These are phyloP conservation scores for Eupithecia insigniata DNA, from an alignment of 2,888 invertebrate species.

Conservation along the genomic window DNA sequence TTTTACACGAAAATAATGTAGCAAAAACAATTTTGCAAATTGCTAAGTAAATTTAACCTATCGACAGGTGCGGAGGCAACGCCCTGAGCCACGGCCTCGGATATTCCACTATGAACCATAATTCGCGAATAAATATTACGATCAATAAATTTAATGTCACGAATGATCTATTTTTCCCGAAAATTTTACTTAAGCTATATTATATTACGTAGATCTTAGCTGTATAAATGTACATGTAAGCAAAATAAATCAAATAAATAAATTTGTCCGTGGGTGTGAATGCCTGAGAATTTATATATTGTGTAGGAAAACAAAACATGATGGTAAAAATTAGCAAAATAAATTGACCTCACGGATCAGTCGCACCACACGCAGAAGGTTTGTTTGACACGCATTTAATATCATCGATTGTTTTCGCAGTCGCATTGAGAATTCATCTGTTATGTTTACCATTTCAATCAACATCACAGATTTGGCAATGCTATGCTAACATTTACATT, in stretches of 20 bases:
- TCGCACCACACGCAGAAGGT: too few relatives aligned
- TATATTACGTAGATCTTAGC: too few relatives aligned
- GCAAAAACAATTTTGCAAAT: constrained; percentile 35
- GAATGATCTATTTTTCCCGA: constrained; percentile 21
- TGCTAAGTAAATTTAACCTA: constrained; percentile 36
- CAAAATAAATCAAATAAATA: too few relatives aligned
- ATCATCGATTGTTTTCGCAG: neutral
- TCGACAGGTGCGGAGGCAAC: constrained; percentile 37
- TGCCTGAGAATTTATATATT: neutral
- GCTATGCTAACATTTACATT: neutral
- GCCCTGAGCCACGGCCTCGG: constrained; percentile 38
- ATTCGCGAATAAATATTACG: constrained; percentile 59
- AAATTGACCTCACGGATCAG: too few relatives aligned
- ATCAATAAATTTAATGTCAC: constrained; percentile 45
- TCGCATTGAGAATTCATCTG: neutral
- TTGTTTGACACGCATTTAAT: neutral
- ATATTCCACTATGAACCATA: constrained; percentile 51
- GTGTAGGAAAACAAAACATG: neutral
- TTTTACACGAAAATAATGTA: constrained; percentile 20
- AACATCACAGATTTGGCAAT: neutral
- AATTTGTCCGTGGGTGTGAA: neutral
- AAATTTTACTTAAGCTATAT: too few relatives aligned
- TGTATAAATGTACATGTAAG: too few relatives aligned
- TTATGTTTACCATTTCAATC: neutral
- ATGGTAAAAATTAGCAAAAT: neutral